These are phyloP conservation scores for Siniperca scherzeri DNA, from an alignment of 2,797 vertebrate species.

Conservation along the genomic window DNA sequence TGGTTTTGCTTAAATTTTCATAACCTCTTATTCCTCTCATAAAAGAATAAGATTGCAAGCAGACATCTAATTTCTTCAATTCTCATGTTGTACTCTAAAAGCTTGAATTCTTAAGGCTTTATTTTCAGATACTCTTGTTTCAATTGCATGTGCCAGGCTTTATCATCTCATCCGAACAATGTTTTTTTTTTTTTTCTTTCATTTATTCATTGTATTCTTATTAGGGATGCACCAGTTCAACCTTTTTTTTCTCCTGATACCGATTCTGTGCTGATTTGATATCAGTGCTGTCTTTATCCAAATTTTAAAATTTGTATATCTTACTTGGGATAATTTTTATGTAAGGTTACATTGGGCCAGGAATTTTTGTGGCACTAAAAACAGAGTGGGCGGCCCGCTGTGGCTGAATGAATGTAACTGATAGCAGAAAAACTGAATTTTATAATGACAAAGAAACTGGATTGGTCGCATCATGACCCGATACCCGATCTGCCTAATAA, in stretches of 20 bases:
- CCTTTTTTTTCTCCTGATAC: background rate
- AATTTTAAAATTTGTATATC: background rate
- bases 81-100: background rate
- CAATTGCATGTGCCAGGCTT: background rate
- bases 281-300: background rate
- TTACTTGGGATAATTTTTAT: background rate
- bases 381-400: background rate
- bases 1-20: slow-evolving; percentile 37
- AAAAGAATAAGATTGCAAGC: slow-evolving; percentile 22
- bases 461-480: background rate
- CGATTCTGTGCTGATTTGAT: background rate
- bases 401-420: background rate
- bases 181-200: background rate
- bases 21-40: slow-evolving; percentile 24
- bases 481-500: background rate
- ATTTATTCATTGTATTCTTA: background rate
- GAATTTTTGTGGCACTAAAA: background rate
- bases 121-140: background rate
- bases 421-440: background rate
- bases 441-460: background rate
- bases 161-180: background rate
- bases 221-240: background rate
- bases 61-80: slow-evolving; percentile 3
- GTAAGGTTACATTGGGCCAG: background rate
- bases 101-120: background rate